Conservation (phyloP, 2,797 vertebrate species). For the Eutrigla gurnardus region DNA sequence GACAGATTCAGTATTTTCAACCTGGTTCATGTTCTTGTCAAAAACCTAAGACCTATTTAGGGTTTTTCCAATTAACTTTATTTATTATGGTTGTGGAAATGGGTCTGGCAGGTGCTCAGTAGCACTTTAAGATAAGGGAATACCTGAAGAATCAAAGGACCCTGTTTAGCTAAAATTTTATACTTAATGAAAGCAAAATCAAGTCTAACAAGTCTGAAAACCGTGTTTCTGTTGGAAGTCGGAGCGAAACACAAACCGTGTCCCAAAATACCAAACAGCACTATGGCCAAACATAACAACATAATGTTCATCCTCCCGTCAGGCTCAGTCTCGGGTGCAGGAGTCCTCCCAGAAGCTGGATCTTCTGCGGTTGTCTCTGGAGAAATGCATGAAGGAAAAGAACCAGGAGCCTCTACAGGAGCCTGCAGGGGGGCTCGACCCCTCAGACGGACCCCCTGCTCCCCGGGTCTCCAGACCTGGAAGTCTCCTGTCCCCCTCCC, state of each 20-base stretch:
- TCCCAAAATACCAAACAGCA: slow-evolving; percentile 16
- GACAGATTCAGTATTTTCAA: background rate
- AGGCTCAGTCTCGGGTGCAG: slow-evolving; percentile 89
- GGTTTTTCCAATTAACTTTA: background rate
- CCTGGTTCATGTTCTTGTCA: background rate
- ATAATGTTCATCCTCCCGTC: background rate
- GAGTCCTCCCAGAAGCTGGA: slow-evolving; percentile 94
- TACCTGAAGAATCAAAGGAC: no score
- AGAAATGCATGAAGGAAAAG: slow-evolving; percentile 82
- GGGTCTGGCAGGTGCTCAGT: no score
- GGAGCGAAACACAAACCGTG: background rate
- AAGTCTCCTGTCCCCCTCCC: slow-evolving; percentile 69
- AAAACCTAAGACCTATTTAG: background rate
- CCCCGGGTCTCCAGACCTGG: slow-evolving; percentile 47
- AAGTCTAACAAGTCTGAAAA: slow-evolving; percentile 1
- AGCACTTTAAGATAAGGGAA: no score
- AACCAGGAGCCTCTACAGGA: slow-evolving; percentile 70
- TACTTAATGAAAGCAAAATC: background rate
- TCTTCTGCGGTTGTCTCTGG: slow-evolving; percentile 87
- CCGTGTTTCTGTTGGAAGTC: background rate
- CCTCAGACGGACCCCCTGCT: slow-evolving; percentile 51
- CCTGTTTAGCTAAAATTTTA: background rate
- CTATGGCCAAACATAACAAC: background rate
- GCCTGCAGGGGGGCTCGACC: slow-evolving; percentile 62
- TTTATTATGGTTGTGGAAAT: background rate